Base-by-base conservation (phyloP, 2,888 invertebrate genomes). In the Tricholauxania praeusta region DNA sequence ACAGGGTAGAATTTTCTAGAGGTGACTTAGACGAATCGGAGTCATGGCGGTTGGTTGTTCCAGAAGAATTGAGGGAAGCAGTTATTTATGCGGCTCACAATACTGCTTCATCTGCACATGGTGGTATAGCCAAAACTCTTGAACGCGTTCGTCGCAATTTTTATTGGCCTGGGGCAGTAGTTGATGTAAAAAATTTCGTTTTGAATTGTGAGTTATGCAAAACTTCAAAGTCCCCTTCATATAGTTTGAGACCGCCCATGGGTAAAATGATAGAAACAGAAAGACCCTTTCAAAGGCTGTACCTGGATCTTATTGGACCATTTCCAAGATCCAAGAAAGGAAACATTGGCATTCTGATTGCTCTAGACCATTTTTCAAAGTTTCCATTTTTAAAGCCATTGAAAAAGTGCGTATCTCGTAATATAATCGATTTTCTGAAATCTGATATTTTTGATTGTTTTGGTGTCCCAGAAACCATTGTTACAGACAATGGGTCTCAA, bases 401-500 rank as follows among this genome's bases (percentile, higher is more conserved):
- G 22, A 63, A 28, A 17, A 72, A 60, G 14, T 63, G 66, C 48
- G 19, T 49, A n/a, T 59, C 72, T 1, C 49, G 69, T 12, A 10
- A 10, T 0, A 55, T 71, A 7, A 28, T 57, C 10, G 63, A 65
- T 14, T 74, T 39, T 52, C 12, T 76, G 7, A 60, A 74, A 47
- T 53, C 75, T 12, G 63, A 79, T 3, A 32, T 74, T 10, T 80
- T 81, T 71, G 66, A 79, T 28, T 19, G 76, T 14, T 82, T 80
- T 75, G 80, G 80, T 12, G 78, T 79, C 22, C 78, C 80, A 2
- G 72, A 77, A 59, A 22, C 53, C 1, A 57, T 79, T 17, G 78
- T 79, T 3, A 72, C 74, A 8, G 80, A 83, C 52, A 82, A 82
- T 71, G 80, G 80, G 3, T 53, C 28, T 28, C 28, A 28, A 28